These are phyloP conservation scores for Nesometra sesokonis DNA, from an alignment of 35 echinoderm and acorn worm species.

Conservation along the genomic window DNA sequence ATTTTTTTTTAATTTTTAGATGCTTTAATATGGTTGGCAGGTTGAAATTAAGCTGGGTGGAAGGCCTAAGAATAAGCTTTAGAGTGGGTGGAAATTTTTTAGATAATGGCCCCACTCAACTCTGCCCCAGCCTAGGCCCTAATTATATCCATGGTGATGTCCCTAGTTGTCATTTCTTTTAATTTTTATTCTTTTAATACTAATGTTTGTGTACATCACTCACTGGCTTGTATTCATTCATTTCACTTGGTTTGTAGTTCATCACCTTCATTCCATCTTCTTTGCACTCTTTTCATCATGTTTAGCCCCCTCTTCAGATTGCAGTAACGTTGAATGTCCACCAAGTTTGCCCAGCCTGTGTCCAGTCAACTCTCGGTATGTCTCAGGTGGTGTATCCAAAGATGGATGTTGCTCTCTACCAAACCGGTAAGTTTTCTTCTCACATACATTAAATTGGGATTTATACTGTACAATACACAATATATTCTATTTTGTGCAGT, in stretches of 20 bases:
- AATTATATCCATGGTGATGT: too few relatives aligned
- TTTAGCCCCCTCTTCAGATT: constrained; percentile 22
- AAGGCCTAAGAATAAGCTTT: too few relatives aligned
- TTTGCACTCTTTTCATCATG: constrained; percentile 24
- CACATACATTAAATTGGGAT: too few relatives aligned
- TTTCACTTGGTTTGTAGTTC: not conserved
- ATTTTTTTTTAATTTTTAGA: too few relatives aligned
- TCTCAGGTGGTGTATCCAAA: constrained; percentile 70
- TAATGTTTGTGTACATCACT: not conserved
- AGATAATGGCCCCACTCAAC: too few relatives aligned
- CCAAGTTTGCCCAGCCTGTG: constrained; percentile 33
- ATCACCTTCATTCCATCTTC: not conserved
- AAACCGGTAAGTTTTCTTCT: constrained; percentile 31
- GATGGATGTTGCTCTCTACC: constrained; percentile 85
- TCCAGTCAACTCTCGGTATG: constrained; percentile 46
- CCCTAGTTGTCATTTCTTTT: not conserved
- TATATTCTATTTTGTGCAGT: too few relatives aligned
- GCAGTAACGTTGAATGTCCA: constrained; percentile 66
- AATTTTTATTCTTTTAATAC: not conserved
- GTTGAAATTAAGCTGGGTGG: too few relatives aligned
- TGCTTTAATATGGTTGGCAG: too few relatives aligned
- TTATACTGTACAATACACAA: too few relatives aligned
- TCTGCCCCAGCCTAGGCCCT: too few relatives aligned
- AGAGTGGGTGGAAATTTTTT: too few relatives aligned
- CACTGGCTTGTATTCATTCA: not conserved